phyloP scores from a whole-genome alignment of 2,113 vertebrate species.

The Ciconia boyciana region DNA sequence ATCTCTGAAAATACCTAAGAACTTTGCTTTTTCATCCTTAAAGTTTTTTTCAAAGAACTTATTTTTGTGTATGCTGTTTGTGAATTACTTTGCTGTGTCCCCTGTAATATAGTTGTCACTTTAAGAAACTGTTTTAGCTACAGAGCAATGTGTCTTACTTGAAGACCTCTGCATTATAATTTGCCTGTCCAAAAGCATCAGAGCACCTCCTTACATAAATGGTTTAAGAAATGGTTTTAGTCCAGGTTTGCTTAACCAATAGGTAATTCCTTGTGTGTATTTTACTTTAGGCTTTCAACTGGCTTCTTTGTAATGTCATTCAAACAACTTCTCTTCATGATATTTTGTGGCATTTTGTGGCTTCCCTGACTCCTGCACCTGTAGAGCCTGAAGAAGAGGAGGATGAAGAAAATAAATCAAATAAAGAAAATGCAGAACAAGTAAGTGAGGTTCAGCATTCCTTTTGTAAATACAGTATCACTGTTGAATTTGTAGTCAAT shows the following conservation, averaged over 20 bases:
- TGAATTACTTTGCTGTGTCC: neutral
- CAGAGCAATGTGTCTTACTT: neutral
- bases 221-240: neutral
- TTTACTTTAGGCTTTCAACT: constrained; percentile 91
- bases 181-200: neutral
- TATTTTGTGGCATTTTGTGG: constrained; percentile 98
- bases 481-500: neutral
- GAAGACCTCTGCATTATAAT: neutral
- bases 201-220: neutral
- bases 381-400: constrained; percentile 94
- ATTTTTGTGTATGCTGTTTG: neutral
- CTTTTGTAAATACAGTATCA: neutral
- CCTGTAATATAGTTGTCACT: neutral
- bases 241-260: neutral
- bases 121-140: neutral
- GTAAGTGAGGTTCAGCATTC: constrained; percentile 60
- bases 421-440: constrained; percentile 92
- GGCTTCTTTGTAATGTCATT: constrained; percentile 98
- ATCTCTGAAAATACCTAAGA: neutral
- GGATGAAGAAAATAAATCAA: constrained; percentile 95
- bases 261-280: neutral
- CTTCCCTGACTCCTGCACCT: constrained; percentile 93
- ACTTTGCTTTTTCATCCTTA: neutral
- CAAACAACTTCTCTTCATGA: constrained; percentile 98
- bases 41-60: neutral